Conservation (phyloP, 2,113 vertebrate genomes). For the Orthochromis malagaraziensis region DNA sequence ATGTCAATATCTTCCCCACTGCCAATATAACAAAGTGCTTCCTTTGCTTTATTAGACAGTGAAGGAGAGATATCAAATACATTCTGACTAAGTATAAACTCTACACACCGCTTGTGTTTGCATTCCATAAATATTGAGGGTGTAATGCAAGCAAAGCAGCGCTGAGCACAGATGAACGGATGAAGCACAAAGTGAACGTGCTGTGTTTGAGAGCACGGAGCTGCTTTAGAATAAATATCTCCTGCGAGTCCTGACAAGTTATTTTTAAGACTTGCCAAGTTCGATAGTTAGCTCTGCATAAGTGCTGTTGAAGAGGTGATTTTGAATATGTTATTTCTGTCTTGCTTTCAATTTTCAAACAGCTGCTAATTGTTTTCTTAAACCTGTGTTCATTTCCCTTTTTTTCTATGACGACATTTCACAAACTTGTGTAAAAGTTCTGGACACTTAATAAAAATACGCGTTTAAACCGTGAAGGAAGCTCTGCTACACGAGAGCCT, state of each 20-base stretch:
- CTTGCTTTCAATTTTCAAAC: neutral
- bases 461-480: neutral
- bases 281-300: neutral
- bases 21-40: slow-evolving; percentile 66
- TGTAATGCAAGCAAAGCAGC: slow-evolving; percentile 13
- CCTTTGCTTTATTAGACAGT: slow-evolving; percentile 59
- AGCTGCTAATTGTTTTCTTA: neutral
- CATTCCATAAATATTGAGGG: slow-evolving; percentile 24
- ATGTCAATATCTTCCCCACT: slow-evolving; percentile 60
- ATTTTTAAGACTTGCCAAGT: slow-evolving; percentile 6
- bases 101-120: slow-evolving; percentile 27
- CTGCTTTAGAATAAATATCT: neutral
- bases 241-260: neutral
- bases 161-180: neutral
- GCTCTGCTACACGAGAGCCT: neutral
- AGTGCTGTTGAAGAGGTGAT: neutral
- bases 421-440: neutral
- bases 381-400: neutral
- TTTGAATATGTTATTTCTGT: neutral
- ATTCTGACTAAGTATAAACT: slow-evolving; percentile 56
- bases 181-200: neutral
- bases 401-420: neutral
- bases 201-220: neutral
- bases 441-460: neutral
- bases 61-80: slow-evolving; percentile 44